These are phyloP conservation scores for Achlya flavicornis DNA, from an alignment of 2,888 invertebrate species.

Conservation along the genomic window DNA sequence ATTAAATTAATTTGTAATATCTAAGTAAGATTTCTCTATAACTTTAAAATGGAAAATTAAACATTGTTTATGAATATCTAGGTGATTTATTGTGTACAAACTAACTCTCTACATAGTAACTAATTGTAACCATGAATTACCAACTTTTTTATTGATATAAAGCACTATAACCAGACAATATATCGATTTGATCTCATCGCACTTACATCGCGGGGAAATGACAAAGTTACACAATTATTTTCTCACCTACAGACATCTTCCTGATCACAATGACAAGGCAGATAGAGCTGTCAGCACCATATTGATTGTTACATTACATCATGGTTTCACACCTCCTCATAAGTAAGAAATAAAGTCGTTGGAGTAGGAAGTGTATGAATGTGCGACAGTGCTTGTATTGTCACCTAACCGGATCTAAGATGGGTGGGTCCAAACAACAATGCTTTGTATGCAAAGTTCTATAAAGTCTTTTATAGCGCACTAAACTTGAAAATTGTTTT, in stretches of 20 bases:
- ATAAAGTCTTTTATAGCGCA: neutral
- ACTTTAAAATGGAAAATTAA: no score
- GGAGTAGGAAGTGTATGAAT: constrained; percentile 37
- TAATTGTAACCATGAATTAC: no score
- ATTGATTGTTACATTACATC: constrained; percentile 33
- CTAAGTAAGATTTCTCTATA: neutral
- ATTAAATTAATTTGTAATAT: neutral
- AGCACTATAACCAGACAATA: no score
- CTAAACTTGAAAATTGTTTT: neutral
- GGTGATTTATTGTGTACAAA: no score
- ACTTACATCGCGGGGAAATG: constrained; percentile 31
- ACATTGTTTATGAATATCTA: no score
- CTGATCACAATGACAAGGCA: constrained; percentile 44
- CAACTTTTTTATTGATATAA: no score
- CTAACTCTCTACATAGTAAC: no score
- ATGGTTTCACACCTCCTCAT: constrained; percentile 39
- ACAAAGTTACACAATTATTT: constrained; percentile 31
- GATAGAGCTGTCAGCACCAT: constrained; percentile 39
- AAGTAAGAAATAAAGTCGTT: constrained; percentile 31
- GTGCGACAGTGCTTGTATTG: constrained; percentile 22
- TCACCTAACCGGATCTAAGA: constrained; percentile 27
- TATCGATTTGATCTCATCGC: no score
- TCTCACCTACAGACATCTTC: constrained; percentile 38
- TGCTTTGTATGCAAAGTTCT: constrained; percentile 29
- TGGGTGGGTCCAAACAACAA: constrained; percentile 14